These are phyloP conservation scores for Molossus molossus DNA, from an alignment of 2,797 vertebrate genomes.

Conservation along the genomic window DNA sequence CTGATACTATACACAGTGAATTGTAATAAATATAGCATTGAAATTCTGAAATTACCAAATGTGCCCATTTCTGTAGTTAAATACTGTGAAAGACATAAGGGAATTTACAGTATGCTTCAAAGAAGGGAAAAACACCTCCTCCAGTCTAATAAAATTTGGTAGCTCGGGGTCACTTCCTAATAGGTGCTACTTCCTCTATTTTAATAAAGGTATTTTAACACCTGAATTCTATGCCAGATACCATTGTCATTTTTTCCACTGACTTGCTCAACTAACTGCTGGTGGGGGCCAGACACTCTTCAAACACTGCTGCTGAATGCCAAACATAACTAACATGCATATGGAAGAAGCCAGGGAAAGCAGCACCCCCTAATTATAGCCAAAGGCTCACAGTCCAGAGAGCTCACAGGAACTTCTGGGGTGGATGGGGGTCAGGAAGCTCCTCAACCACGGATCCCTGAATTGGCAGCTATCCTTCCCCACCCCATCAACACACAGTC, in stretches of 20 bases:
- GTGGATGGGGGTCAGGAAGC: slow-evolving; percentile 88
- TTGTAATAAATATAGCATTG: slow-evolving; percentile 80
- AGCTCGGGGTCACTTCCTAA: slow-evolving; percentile 88
- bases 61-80: slow-evolving; percentile 80
- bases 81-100: slow-evolving; percentile 81
- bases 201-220: slow-evolving; percentile 89
- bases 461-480: slow-evolving; percentile 86
- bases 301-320: slow-evolving; percentile 81
- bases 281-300: slow-evolving; percentile 79
- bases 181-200: slow-evolving; percentile 89
- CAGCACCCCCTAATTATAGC: slow-evolving; percentile 87
- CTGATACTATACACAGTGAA: slow-evolving; percentile 74
- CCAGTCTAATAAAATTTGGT: slow-evolving; percentile 86
- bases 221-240: slow-evolving; percentile 87
- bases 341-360: slow-evolving; percentile 88
- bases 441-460: slow-evolving; percentile 83
- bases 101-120: slow-evolving; percentile 84
- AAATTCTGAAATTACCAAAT: slow-evolving; percentile 79
- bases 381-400: slow-evolving; percentile 82
- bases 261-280: slow-evolving; percentile 81
- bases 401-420: slow-evolving; percentile 82
- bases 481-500: slow-evolving; percentile 85
- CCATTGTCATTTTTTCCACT: slow-evolving; percentile 88
- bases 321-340: slow-evolving; percentile 87
- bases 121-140: slow-evolving; percentile 77